phyloP scores from a whole-genome alignment of 1,140 invertebrate genomes.

The Hypsibius dujardini region DNA sequence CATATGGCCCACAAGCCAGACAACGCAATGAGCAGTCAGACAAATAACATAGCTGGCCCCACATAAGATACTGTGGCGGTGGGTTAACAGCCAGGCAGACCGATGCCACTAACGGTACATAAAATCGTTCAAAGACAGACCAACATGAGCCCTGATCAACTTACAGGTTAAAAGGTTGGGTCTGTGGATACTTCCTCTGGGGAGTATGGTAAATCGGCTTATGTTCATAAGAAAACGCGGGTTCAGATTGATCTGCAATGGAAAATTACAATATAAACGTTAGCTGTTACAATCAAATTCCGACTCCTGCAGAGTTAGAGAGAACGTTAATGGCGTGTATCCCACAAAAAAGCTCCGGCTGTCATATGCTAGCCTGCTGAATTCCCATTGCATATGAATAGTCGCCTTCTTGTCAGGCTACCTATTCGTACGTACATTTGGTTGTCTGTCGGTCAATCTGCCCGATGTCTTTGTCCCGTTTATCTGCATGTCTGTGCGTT shows the following conservation, averaged over 20 bases:
- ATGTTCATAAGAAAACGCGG: slow-evolving; percentile 75
- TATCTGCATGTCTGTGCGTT: too few species aligned
- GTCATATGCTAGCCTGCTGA: slow-evolving; percentile 7
- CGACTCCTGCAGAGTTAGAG: background rate
- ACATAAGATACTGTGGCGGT: too few species aligned
- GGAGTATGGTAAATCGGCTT: slow-evolving; percentile 48
- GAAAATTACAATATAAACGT: background rate
- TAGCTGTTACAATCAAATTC: background rate
- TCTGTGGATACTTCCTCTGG: slow-evolving; percentile 62
- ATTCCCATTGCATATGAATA: background rate
- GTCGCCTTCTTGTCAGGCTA: background rate
- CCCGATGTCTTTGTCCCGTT: background rate
- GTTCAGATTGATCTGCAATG: slow-evolving; percentile 42
- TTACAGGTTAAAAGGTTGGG: slow-evolving; percentile 53
- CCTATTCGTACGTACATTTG: background rate
- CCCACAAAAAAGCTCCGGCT: background rate
- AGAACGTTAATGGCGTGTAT: slow-evolving; percentile 4
- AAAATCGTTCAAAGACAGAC: too few species aligned
- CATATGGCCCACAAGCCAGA: slow-evolving; percentile 18
- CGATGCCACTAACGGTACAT: too few species aligned
- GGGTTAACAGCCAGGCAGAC: too few species aligned
- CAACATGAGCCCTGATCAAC: background rate
- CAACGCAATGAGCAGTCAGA: too few species aligned
- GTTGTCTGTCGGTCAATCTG: background rate
- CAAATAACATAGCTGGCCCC: too few species aligned